Conservation (phyloP, 2,113 vertebrate genomes). For the Dolichotis patagonum region DNA sequence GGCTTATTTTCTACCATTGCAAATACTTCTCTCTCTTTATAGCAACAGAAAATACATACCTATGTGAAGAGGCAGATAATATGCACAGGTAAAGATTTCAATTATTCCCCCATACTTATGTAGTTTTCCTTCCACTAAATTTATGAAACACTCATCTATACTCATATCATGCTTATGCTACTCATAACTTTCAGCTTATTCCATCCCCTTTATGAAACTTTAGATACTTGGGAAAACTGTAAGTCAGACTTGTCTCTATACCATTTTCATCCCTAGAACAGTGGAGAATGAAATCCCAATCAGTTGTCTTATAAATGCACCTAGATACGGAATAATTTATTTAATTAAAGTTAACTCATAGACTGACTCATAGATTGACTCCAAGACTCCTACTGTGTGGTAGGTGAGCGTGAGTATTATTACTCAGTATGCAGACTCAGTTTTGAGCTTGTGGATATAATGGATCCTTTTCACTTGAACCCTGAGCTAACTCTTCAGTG, state of each 20-base stretch:
- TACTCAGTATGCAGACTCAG: slow-evolving; percentile 34
- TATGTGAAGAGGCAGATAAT: neutral
- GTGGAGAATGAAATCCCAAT: neutral
- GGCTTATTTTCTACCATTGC: slow-evolving; percentile 15
- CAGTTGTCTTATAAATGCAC: neutral
- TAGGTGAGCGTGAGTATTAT: neutral
- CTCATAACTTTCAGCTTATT: neutral
- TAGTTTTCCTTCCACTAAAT: neutral
- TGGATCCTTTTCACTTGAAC: neutral
- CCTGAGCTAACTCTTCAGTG: neutral
- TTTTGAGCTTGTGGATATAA: neutral
- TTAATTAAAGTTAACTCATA: neutral
- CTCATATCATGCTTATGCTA: neutral
- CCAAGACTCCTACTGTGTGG: neutral
- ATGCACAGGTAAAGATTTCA: neutral
- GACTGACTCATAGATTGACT: neutral
- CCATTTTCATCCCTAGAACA: neutral
- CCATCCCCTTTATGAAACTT: neutral
- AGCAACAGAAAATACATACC: neutral
- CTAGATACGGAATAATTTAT: neutral
- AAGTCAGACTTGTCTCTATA: neutral
- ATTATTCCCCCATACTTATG: neutral
- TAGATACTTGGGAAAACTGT: neutral
- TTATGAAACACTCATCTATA: neutral
- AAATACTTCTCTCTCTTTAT: neutral